Base-by-base conservation (phyloP, 1,140 invertebrate species). In the Zaprionus davidi region DNA sequence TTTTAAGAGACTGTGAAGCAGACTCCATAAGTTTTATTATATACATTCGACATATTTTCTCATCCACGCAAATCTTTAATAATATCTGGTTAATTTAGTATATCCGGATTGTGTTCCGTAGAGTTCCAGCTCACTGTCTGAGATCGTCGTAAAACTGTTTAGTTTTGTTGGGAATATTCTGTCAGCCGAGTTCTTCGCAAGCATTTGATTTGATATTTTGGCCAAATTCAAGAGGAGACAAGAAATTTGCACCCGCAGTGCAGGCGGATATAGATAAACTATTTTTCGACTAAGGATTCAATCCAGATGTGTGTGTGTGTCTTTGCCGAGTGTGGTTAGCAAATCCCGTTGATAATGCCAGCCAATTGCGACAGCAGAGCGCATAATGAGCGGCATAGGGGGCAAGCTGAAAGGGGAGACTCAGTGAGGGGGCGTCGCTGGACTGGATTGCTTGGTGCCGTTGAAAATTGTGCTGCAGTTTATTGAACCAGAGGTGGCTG, bases 331-430 rank as follows among this genome's bases (percentile, higher is more conserved):
- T 69, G 79, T 60, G 82, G 83, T 83, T 49, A 63, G 68, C 70
- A 76, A 76, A 70, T 82, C 28, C 79, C 58, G 73, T 75, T 82
- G 71, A 87, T 80, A 87, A 87, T 87, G 78, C 24, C 68, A 55
- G 74, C 68, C 84, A 87, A 83, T 88, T 83, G 83, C 41, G 55
- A 65, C 31, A 55, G 56, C 60, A 59, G 41, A 68, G 44, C 12
- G 17, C 53, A 73, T 24, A 36, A 12, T 9, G 17, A 36, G 11
- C 26, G 20, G 24, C n/a, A 51, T 44, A 44, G 38, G 38, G 17
- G 13, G 17, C n/a, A 53, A 53, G 26, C 3, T 15, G 26, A 4
- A 6, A 31, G 9, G 12, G 13, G 67, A 46, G 57, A 38, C 46
- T 20, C n/a, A 55, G 38, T 34, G 53, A 46, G 12, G 36, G 13